Percentiles rank a stretch among this genome's conserved stretches.
These are phyloP conservation scores for Choloepus didactylus DNA, from an alignment of 2,797 vertebrate genomes.

Conservation along the genomic window DNA sequence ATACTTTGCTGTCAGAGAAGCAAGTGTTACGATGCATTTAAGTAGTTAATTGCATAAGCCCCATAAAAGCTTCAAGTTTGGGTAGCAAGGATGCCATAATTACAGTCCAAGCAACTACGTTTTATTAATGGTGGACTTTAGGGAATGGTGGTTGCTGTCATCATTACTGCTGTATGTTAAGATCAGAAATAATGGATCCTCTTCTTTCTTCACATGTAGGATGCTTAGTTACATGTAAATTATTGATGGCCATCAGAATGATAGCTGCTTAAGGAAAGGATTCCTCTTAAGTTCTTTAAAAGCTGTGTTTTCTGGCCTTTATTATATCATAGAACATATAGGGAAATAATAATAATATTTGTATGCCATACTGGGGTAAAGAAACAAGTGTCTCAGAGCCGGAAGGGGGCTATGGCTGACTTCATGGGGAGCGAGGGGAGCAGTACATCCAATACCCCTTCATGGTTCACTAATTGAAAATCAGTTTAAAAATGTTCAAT, in stretches of 20 bases:
- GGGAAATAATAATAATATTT: neutral
- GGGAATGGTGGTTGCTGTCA: conserved; percentile 69
- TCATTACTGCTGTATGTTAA: neutral
- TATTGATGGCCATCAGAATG: neutral
- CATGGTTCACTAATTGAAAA: neutral
- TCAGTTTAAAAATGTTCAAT: neutral
- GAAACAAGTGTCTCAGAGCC: neutral
- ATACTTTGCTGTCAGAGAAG: conserved; percentile 96
- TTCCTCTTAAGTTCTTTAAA: neutral
- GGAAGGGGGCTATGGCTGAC: no score
- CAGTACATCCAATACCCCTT: fast-evolving
- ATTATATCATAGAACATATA: neutral
- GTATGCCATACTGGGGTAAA: fast-evolving
- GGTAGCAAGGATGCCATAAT: conserved; percentile 87
- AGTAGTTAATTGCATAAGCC: conserved; percentile 90
- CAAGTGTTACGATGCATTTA: conserved; percentile 92
- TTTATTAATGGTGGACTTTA: conserved; percentile 85
- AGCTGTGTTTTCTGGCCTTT: neutral
- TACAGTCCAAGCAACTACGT: conserved; percentile 82
- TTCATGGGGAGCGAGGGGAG: neutral
- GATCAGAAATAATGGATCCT: conserved; percentile 68
- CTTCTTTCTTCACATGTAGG: neutral
- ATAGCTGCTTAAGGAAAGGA: neutral
- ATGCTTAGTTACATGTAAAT: neutral
- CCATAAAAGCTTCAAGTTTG: conserved; percentile 91